Evolutionary conservation across 2,113 vertebrate species (phyloP), one percentile per base, ranked within the genome.

Genomic region (Capreolus pygargus): DNA sequence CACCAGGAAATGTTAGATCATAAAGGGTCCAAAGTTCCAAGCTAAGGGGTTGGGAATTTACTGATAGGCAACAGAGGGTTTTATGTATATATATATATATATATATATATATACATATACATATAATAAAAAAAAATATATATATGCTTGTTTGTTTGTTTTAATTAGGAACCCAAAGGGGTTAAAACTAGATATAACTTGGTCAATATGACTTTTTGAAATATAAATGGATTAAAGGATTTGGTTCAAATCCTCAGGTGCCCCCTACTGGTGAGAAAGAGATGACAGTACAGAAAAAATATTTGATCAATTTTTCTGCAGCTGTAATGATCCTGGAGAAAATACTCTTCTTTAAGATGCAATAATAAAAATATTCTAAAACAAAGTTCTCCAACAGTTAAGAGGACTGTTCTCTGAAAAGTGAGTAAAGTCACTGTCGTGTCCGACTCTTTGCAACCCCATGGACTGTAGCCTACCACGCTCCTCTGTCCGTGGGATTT

Each of bases 181-280:
- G 13, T 36, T 86, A 74, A 89, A 82, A 85, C 61, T 61, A 58
- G 1, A 39, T 9, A 74, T 2, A 79, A 58, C 1, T 74, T 81
- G 47, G 60, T n/a, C 36, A 30, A 7, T 28, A 13, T 67, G 52
- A 28, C 33, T 95, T 85, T 79, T 70, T 57, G 67, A 74, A 67
- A 58, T 33, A 86, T 13, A 83, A 76, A 60, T 27, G 4, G 70
- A 60, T 43, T 74, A 23, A 89, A 84, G 54, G 23, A 7, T 23
- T 86, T 52, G 39, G 11, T 52, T 83, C 85, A 94, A 96, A 93
- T 91, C 82, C 43, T 94, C 86, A 86, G 6, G 36, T 91, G 92
- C 84, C 94, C 78, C 84, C 97, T 97, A 93, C 39, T 89, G 91
- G 83, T 86, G 2, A 95, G 12, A 5, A 84, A 54, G 79, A 64